Percentiles rank a stretch among this genome's conserved stretches.
Conservation (phyloP, 2,113 vertebrate species). For the Gila orcuttii region DNA sequence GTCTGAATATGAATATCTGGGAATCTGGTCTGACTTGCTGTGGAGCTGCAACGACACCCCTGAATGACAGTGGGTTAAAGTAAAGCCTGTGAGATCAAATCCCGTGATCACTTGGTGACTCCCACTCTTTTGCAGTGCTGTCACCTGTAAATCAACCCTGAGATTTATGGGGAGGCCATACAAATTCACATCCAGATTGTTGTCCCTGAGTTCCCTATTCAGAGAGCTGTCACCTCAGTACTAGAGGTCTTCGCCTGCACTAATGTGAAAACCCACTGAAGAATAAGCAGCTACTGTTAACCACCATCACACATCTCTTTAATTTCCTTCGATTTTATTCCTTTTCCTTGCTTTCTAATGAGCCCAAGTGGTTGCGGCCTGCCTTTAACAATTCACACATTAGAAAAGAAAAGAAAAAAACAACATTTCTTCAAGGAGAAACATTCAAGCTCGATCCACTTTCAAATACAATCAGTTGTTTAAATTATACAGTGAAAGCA, state of each 20-base stretch:
- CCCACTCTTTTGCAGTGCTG: conserved; percentile 21
- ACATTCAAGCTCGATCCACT: conserved; percentile 11
- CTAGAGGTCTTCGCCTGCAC: conserved; percentile 2
- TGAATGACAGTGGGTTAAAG: conserved; percentile 36
- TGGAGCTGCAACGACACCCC: neutral
- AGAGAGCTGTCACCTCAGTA: neutral
- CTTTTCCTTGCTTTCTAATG: conserved; percentile 24
- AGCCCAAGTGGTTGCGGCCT: neutral
- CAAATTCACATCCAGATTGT: conserved; percentile 17
- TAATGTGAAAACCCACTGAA: neutral
- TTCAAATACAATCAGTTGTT: conserved; percentile 38
- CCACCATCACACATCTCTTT: conserved; percentile 6
- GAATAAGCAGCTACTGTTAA: conserved; percentile 21
- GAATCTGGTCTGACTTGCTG: neutral
- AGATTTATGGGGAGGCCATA: conserved; percentile 2
- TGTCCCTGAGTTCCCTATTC: neutral
- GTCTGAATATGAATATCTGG: neutral
- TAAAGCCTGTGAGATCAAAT: conserved; percentile 44
- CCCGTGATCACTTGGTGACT: neutral
- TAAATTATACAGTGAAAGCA: conserved; percentile 52
- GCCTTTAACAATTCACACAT: conserved; percentile 14
- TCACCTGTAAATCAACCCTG: conserved; percentile 23
- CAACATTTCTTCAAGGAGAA: neutral
- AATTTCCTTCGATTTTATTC: conserved; percentile 12
- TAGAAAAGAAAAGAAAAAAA: neutral